A percentile compares a stretch with the other conserved stretches of the same genome.
These are phyloP conservation scores for Cydia splendana DNA, from an alignment of 1,140 invertebrate species.

Conservation along the genomic window DNA sequence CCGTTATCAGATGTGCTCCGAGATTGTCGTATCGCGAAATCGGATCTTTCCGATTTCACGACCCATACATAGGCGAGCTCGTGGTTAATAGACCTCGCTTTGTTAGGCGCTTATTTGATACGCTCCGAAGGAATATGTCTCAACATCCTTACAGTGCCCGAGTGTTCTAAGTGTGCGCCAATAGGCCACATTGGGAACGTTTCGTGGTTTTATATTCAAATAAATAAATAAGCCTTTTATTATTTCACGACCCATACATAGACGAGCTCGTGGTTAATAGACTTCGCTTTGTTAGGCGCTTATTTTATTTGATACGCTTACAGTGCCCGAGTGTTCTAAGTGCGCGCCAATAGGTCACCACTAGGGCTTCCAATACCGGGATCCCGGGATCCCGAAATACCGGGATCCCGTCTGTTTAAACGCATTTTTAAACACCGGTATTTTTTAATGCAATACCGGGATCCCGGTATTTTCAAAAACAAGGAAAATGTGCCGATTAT, in stretches of 20 bases:
- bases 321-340: neutral
- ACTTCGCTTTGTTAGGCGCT: neutral
- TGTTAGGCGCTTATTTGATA: neutral
- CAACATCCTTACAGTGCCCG: neutral
- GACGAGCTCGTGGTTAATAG: neutral
- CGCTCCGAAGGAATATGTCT: constrained; percentile 1
- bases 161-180: too few relatives aligned
- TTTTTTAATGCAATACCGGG: too few relatives aligned
- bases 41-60: constrained; percentile 9
- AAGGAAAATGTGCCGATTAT: too few relatives aligned
- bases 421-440: too few relatives aligned
- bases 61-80: neutral
- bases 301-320: neutral
- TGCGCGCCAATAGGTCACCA: too few relatives aligned
- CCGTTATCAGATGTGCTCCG: neutral
- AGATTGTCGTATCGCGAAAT: constrained; percentile 1
- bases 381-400: too few relatives aligned
- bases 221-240: too few relatives aligned
- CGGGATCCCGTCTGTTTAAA: too few relatives aligned
- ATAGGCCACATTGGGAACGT: too few relatives aligned
- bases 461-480: too few relatives aligned
- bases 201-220: too few relatives aligned
- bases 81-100: constrained; percentile 9
- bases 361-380: too few relatives aligned
- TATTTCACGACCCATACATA: constrained; percentile 1